A percentile compares a stretch with the other conserved stretches of the same genome.
phyloP scores from a whole-genome alignment of 2,113 vertebrate species.

The Megaceryle maxima region DNA sequence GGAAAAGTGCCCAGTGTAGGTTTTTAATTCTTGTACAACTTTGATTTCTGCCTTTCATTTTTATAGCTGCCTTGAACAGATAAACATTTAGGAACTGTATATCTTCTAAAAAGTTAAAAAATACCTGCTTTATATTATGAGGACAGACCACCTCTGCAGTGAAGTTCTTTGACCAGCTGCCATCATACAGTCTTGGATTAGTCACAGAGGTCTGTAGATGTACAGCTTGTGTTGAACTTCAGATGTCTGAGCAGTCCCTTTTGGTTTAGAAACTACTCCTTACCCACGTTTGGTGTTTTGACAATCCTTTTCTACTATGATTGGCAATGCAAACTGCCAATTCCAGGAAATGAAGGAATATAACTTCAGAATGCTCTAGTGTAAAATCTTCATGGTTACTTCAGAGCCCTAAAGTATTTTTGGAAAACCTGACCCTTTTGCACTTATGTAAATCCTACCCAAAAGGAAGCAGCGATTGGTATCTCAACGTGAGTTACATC shows the following conservation, averaged over 20 bases:
- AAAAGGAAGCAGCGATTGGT: neutral
- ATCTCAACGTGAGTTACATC: neutral
- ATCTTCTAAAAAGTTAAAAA: neutral
- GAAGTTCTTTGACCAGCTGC: neutral
- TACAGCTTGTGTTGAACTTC: neutral
- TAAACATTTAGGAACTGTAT: neutral
- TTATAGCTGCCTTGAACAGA: neutral
- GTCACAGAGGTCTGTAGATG: neutral
- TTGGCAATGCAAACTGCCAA: neutral
- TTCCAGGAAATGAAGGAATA: neutral
- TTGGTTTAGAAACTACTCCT: neutral
- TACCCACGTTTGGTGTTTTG: neutral
- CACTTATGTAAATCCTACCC: neutral
- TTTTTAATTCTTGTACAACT: neutral
- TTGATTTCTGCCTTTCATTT: neutral
- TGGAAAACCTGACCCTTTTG: neutral
- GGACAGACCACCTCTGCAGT: neutral
- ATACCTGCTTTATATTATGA: neutral
- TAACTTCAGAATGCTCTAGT: neutral
- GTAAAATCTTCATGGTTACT: neutral
- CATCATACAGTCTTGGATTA: neutral
- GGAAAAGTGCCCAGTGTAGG: neutral
- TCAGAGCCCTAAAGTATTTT: neutral
- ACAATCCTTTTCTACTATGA: neutral
- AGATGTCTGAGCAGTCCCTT: neutral